Conservation (phyloP, 2,113 vertebrate species). For the Oncorhynchus nerka region DNA sequence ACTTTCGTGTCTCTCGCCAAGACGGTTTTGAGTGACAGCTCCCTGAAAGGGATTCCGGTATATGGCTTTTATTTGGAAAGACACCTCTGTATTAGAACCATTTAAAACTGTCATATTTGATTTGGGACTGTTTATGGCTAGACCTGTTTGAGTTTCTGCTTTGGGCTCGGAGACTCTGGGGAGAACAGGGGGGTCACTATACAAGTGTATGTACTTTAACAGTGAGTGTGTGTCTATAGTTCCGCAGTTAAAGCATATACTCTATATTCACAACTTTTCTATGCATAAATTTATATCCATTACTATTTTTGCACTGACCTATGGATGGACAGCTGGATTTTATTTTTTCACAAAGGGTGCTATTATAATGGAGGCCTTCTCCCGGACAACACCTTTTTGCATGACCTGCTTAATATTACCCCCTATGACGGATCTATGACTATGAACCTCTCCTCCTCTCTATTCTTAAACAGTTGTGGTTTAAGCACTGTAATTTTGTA, state of each 20-base stretch:
- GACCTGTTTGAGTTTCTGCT: no score
- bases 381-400: conserved; percentile 76
- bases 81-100: conserved; percentile 44
- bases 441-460: conserved; percentile 50
- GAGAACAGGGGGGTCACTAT: conserved; percentile 41
- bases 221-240: conserved; percentile 57
- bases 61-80: conserved; percentile 38
- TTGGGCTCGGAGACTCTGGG: conserved; percentile 51
- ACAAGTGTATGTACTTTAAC: conserved; percentile 46
- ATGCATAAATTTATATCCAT: conserved; percentile 68
- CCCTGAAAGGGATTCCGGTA: conserved; percentile 18
- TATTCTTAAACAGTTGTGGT: conserved; percentile 65
- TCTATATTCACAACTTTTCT: conserved; percentile 73
- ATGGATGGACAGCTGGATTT: conserved; percentile 67
- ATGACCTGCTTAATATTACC: conserved; percentile 81
- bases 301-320: conserved; percentile 80
- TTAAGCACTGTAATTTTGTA: conserved; percentile 79
- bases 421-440: conserved; percentile 65
- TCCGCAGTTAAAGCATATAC: conserved; percentile 60
- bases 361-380: conserved; percentile 82
- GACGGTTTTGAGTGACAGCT: conserved; percentile 42
- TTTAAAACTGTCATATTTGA: conserved; percentile 32
- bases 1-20: not conserved
- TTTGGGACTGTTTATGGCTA: no score
- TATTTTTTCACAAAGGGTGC: conserved; percentile 81